Evolutionary conservation across 2,888 invertebrate species (phyloP).

Genomic region (Opisthograptis luteolata): DNA sequence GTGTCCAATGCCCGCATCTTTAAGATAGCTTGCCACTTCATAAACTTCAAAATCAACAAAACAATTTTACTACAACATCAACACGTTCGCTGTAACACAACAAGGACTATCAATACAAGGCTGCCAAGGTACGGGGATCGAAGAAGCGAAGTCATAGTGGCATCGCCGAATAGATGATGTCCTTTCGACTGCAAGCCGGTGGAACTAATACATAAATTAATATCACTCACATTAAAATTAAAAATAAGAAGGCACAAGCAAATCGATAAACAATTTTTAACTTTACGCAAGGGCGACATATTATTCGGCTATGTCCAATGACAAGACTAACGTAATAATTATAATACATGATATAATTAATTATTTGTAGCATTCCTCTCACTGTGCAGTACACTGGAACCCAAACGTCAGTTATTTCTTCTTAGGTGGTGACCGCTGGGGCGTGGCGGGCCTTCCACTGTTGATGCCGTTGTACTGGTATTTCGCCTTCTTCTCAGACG

Average conservation of each 20-base stretch:
- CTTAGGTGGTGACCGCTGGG: slow-evolving; percentile 90
- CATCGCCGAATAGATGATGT: slow-evolving; percentile 72
- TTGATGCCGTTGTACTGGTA: slow-evolving; percentile 97
- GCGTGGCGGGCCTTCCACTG: slow-evolving; percentile 93
- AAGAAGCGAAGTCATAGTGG: slow-evolving; percentile 71
- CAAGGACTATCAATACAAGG: slow-evolving; percentile 59
- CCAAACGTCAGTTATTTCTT: slow-evolving; percentile 87
- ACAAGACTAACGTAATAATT: slow-evolving; percentile 75
- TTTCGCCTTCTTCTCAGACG: slow-evolving; percentile 99
- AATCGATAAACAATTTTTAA: slow-evolving; percentile 79
- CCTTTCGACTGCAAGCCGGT: slow-evolving; percentile 61
- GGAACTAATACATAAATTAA: slow-evolving; percentile 80
- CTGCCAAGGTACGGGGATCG: slow-evolving; percentile 69
- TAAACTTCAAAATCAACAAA: slow-evolving; percentile 63
- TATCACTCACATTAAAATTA: slow-evolving; percentile 79
- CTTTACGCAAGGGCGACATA: slow-evolving; percentile 59
- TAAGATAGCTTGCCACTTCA: slow-evolving; percentile 68
- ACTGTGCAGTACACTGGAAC: slow-evolving; percentile 81
- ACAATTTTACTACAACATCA: slow-evolving; percentile 70
- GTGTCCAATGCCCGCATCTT: slow-evolving; percentile 78
- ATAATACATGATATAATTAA: slow-evolving; percentile 80
- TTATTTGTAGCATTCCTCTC: slow-evolving; percentile 82
- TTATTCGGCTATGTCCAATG: slow-evolving; percentile 76
- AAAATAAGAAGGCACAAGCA: slow-evolving; percentile 82
- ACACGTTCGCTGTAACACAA: slow-evolving; percentile 64